Base-by-base conservation (phyloP, 2,888 invertebrate genomes). In the Nomada fucata region DNA sequence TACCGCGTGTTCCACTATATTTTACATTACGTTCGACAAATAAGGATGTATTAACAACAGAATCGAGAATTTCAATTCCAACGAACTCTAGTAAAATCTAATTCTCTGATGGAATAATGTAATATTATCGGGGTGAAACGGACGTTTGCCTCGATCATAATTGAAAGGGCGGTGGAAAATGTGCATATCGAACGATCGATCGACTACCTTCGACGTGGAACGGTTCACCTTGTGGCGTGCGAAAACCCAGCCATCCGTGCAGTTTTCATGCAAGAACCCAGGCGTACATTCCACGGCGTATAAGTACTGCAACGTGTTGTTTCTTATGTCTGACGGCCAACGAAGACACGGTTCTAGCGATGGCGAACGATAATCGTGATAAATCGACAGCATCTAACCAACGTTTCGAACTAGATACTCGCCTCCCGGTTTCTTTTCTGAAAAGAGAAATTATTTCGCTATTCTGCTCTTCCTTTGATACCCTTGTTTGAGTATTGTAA, bases 191-290 rank as follows among this genome's bases (percentile, higher is more conserved):
- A 69, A 57, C 50, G 44, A 50, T 36, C 29, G 42, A 63, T 55
- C 52, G 75, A 59, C 80, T 76, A 69, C 76, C 82, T 72, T 81
- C 72, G 61, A 15, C 23, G 44, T 57, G 18, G 59, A 69, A 82
- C 61, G 13, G 50, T 67, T 78, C 23, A 79, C 80, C 80, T 84
- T 84, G 81, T 52, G 68, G 70, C 87, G 85, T 86, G 84, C 75
- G 85, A 86, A 89, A 82, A 85, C 72, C 64, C 81, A 86, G 78
- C 87, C 76, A 75, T 68, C 83, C 88, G 84, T 85, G 80, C 73
- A 61, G 75, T 78, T 84, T 86, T 75, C 84, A 47, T 60, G 67
- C 76, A 59, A 71, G 76, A 69, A 86, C 64, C 67, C 74, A 73
- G 64, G 57, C 70, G 73, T 61, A 78, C 86, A 79, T 86, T 86